Base-by-base conservation (phyloP, 2,797 vertebrate species). In the Amphiprion clarkii region DNA sequence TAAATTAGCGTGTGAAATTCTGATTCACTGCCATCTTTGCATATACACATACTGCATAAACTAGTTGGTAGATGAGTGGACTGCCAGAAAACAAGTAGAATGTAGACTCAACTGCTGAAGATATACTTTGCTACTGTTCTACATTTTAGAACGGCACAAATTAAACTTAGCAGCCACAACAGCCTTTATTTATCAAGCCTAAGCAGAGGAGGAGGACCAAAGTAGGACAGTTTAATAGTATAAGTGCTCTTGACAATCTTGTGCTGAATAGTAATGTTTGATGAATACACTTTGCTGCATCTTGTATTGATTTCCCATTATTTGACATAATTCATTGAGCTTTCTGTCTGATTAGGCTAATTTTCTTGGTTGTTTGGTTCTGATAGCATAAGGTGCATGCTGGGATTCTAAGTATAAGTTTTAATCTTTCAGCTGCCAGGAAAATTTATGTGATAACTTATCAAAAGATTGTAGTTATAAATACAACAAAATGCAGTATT, bases 191-290 rank as follows among this genome's bases (percentile, higher is more conserved):
- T 67, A 42, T 72, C 3, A n/a, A 3, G 11, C 4, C 11, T 16
- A 8, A 25, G 49, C 59, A 40, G 69, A 61, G 51, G 6, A 54
- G 8, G 21, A 54, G 48, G 19, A 49, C 55, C 51, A 58, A 53
- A 68, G 54, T 21, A 1, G 48, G 36, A 59, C 66, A 66, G 82
- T 76, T 67, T 71, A 11, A 78, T 21, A 9, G 48, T n/a, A 51
- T 21, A 21, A 87, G 67, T 63, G 76, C 60, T 74, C 49, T 27
- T 53, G 19, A 76, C 73, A 48, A 13, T 67, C 70, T 49, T 17
- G 16, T 51, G 61, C 42, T 70, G 33, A 76, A 44, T 67, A 21
- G 16, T 53, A 29, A 56, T 14, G 1, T 21, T 5, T 3, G 42
- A 69, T 71, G 57, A 70, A 76, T 49, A 33, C 44, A n/a, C 17